Base-by-base conservation (phyloP, 2,888 invertebrate species). In the Pristionchus maxplancki region DNA sequence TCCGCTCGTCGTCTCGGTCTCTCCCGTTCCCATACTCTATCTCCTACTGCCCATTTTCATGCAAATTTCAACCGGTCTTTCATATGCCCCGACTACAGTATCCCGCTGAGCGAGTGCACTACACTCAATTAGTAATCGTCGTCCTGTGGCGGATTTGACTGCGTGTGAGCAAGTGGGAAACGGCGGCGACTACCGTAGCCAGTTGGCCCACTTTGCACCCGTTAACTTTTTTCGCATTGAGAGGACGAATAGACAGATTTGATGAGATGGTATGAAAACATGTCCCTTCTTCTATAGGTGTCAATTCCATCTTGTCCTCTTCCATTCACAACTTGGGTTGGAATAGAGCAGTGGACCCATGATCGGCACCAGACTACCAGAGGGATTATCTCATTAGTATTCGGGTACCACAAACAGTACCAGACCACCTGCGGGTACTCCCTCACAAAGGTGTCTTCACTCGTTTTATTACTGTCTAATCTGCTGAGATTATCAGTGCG, bases 11-110 rank as follows among this genome's bases (percentile, higher is more conserved):
- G 62, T 58, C 62, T 83, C 34, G 53, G 24, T 53, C 83, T 83
- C 83, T 53, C 34, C 53, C 83, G 83, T 62, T 58, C 62, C 34
- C 58, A 53, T 34, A 28, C 31, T 83, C 62, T 83, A 53, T 58
- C 62, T 20, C 20, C 83, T 24, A 83, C 20, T 62, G 58, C 58
- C 83, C 83, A 83, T 83, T 83, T 83, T 53, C 83, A 83, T 83
- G 58, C 58, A 58, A 83, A 58, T 62, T 83, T 83, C 83, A 34
- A 58, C 83, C 83, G 58, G 53, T 83, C 83, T 83, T 62, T 83
- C 83, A 62, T 83, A 58, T 62, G 83, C 83, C 78, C 78, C 78
- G 44, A 78, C 44, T 78, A 78, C 78, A 78, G 78, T 78, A 78
- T 78, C 78, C 78, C 78, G 78, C 78, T 78, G 78, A 13, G 78